A percentile compares a stretch with the other conserved stretches of the same genome.
Evolutionary conservation across 2,113 vertebrate genomes (phyloP).

Genomic region (Charina bottae): DNA sequence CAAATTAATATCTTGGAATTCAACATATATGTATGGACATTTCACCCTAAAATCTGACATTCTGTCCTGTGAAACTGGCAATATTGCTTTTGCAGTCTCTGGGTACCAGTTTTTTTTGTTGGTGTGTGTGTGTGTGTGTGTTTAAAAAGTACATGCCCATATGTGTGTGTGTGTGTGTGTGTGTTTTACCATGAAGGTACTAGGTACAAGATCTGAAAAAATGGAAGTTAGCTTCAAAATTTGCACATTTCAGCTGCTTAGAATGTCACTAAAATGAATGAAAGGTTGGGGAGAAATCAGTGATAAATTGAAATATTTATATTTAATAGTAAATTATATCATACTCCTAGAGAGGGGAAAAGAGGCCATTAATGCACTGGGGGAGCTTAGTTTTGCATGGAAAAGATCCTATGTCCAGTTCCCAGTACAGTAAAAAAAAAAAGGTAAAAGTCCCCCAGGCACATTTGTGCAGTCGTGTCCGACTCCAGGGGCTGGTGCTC

Average conservation of each 20-base stretch:
- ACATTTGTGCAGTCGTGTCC: too few species aligned
- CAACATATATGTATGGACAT: background rate
- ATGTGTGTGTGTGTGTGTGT: too few species aligned
- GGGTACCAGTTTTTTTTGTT: background rate
- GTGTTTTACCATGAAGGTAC: background rate
- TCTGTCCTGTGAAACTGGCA: background rate
- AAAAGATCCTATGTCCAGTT: background rate
- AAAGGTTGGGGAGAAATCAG: background rate
- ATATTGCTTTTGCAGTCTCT: background rate
- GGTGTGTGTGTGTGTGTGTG: background rate
- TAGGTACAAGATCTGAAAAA: background rate
- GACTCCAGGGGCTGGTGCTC: too few species aligned
- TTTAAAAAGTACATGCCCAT: too few species aligned
- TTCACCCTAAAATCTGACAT: background rate
- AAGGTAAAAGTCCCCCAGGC: too few species aligned
- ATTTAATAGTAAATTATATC: conserved; percentile 1
- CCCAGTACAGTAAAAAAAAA: background rate
- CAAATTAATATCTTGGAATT: background rate
- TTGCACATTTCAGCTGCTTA: background rate
- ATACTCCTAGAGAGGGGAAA: background rate
- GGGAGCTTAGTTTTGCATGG: background rate
- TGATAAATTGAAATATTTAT: background rate
- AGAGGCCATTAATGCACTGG: background rate
- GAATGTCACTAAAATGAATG: conserved; percentile 1
- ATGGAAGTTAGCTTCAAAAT: background rate